Conservation (phyloP, 2,113 vertebrate genomes). For the Tamias sibiricus region DNA sequence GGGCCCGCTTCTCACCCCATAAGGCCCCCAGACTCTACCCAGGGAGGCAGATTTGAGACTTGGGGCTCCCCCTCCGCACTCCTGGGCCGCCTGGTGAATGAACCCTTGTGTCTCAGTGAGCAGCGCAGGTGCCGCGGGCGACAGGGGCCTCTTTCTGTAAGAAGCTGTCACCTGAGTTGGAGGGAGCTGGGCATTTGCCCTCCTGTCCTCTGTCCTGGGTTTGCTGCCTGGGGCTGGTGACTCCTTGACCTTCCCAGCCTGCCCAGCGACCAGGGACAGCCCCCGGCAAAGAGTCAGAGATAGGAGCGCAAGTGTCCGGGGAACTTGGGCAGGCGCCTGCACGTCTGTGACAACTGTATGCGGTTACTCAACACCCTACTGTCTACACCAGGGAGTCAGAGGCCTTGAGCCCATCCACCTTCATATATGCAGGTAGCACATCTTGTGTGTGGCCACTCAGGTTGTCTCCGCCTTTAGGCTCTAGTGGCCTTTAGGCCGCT, state of each 20-base stretch:
- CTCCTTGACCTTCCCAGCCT: background rate
- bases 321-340: too few species aligned
- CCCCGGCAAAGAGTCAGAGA: background rate
- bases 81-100: too few species aligned
- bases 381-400: background rate
- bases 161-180: background rate
- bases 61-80: too few species aligned
- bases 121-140: background rate
- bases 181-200: background rate
- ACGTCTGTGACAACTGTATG: background rate
- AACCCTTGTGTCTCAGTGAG: background rate
- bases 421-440: background rate
- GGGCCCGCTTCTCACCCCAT: background rate
- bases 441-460: background rate
- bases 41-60: background rate
- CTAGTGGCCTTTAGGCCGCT: background rate
- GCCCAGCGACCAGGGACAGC: background rate
- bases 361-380: background rate
- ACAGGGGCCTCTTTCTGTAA: too few species aligned
- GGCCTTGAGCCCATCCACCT: background rate
- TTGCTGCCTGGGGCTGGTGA: background rate
- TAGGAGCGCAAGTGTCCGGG: background rate
- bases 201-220: background rate
- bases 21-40: background rate
- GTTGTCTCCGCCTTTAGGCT: background rate